Conservation (phyloP, 2,888 invertebrate genomes). For the Catocala sponsa region DNA sequence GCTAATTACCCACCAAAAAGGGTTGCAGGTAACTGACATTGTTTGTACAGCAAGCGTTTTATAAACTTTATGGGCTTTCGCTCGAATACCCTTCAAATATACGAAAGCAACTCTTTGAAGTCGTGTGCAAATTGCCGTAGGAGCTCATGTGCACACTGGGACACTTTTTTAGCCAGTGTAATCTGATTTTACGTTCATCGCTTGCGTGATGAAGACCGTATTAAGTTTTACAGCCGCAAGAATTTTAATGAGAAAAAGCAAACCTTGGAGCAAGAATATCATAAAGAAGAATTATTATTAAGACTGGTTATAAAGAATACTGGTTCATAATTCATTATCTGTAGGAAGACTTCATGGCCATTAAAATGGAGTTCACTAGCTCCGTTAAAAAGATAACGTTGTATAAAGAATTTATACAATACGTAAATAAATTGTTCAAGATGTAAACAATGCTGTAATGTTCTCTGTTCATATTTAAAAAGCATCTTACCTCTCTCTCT, state of each 20-base stretch:
- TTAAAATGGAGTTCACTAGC: no score
- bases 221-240: slow-evolving; percentile 5
- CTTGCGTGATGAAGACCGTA: slow-evolving; percentile 13
- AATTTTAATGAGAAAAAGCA: slow-evolving; percentile 1
- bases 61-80: slow-evolving; percentile 16
- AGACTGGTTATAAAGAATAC: no score
- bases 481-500: no score
- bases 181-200: slow-evolving; percentile 20
- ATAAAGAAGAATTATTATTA: no score
- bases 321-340: no score
- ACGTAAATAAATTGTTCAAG: no score
- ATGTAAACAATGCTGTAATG: no score
- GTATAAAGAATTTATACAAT: no score
- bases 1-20: slow-evolving; percentile 9
- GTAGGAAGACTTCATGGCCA: no score
- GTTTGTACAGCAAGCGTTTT: slow-evolving; percentile 20
- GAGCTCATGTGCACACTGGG: neutral
- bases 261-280: no score
- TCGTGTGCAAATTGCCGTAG: slow-evolving; percentile 28
- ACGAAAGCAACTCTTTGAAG: slow-evolving; percentile 27
- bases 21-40: slow-evolving; percentile 18
- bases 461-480: no score
- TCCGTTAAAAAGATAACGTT: no score
- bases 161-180: slow-evolving; percentile 16
- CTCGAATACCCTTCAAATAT: slow-evolving; percentile 17